A percentile compares a stretch with the other conserved stretches of the same genome.
Evolutionary conservation across 1,140 invertebrate genomes (phyloP).

Genomic region (Idris sp.): DNA sequence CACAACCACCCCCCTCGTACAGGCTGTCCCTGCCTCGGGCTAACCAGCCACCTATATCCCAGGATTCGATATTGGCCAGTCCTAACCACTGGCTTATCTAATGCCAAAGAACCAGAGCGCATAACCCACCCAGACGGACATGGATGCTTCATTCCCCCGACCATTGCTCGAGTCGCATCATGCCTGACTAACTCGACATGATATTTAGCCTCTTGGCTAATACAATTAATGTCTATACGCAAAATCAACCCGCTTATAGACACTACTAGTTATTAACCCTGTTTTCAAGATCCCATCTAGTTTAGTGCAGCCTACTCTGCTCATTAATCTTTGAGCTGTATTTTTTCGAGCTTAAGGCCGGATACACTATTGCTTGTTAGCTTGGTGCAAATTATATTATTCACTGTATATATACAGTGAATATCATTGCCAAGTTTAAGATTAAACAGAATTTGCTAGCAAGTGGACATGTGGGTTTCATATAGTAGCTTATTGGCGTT

Average conservation of each 20-base stretch:
- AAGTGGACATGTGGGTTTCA: no score
- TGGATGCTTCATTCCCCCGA: conserved; percentile 55
- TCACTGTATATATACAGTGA: no score
- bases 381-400: no score
- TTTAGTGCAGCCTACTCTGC: no score
- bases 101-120: conserved; percentile 60
- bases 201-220: conserved; percentile 65
- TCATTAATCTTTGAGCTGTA: no score
- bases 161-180: conserved; percentile 48
- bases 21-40: conserved; percentile 64
- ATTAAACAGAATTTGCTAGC: no score
- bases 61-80: conserved; percentile 75
- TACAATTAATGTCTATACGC: conserved; percentile 60
- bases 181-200: conserved; percentile 61
- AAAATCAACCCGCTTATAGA: conserved; percentile 53
- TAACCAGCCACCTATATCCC: conserved; percentile 71
- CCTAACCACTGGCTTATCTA: conserved; percentile 73
- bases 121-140: conserved; percentile 60
- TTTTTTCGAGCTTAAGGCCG: no score
- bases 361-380: no score
- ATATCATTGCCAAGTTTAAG: no score
- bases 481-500: no score
- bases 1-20: conserved; percentile 69
- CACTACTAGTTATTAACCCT: conserved; percentile 53
- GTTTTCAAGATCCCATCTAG: conserved; percentile 39